phyloP scores from a whole-genome alignment of 2,888 invertebrate genomes.

The Eudemis profundana region DNA sequence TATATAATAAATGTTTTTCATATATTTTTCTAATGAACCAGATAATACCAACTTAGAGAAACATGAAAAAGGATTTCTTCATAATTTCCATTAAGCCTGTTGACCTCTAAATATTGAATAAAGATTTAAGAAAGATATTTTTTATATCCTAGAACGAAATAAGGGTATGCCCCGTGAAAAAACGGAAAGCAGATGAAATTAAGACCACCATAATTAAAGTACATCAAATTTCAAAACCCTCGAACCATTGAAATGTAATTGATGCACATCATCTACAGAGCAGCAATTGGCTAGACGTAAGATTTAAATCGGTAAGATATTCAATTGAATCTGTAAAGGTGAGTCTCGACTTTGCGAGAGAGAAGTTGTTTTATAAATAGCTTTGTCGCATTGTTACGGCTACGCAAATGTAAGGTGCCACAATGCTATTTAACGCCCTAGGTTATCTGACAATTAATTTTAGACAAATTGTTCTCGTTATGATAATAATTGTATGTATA shows the following conservation, averaged over 20 bases:
- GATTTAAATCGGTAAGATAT: conserved; percentile 30
- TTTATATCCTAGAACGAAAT: too few species aligned
- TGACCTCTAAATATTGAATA: too few species aligned
- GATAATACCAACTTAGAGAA: too few species aligned
- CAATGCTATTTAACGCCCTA: conserved; percentile 55
- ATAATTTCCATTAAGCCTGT: too few species aligned
- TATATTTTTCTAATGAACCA: too few species aligned
- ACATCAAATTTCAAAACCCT: conserved; percentile 3
- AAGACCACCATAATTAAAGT: too few species aligned
- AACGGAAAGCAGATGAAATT: too few species aligned
- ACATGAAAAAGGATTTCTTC: too few species aligned
- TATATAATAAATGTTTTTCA: too few species aligned
- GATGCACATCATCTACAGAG: conserved; percentile 12
- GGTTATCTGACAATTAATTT: conserved; percentile 52
- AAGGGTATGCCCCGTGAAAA: too few species aligned
- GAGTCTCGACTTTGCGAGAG: conserved; percentile 14
- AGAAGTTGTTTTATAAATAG: conserved; percentile 29
- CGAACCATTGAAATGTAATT: conserved; percentile 23
- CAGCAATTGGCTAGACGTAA: conserved; percentile 31
- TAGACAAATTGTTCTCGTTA: conserved; percentile 50
- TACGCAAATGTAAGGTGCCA: conserved; percentile 66
- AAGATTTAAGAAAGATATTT: too few species aligned
- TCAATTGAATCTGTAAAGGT: conserved; percentile 5
- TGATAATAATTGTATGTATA: conserved; percentile 34
- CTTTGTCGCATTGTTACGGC: conserved; percentile 35